Evolutionary conservation across 2,797 vertebrate species (phyloP).

Genomic region (Enteromius anoplus): DNA sequence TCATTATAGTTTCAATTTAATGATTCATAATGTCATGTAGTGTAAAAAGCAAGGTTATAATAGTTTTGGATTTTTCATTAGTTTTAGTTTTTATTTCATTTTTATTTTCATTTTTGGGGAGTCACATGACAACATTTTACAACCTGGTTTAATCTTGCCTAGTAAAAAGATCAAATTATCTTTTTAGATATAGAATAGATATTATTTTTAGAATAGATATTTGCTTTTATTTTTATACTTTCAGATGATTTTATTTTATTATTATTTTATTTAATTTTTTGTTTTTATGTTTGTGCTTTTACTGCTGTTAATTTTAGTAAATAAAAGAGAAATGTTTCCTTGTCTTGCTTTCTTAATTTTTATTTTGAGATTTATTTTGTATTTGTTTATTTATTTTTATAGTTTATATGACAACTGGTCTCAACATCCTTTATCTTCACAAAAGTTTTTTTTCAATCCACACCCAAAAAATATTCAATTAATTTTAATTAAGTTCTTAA

Average conservation of each 20-base stretch:
- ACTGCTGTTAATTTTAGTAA: neutral
- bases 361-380: neutral
- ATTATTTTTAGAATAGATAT: neutral
- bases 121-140: neutral
- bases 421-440: neutral
- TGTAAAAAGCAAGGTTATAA: no score
- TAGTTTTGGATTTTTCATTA: no score
- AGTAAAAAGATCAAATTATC: neutral
- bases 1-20: neutral
- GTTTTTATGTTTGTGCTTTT: neutral
- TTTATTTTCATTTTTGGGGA: no score
- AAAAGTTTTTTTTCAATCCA: neutral
- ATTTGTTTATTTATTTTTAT: no score
- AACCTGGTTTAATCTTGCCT: neutral
- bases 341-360: neutral
- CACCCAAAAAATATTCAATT: neutral
- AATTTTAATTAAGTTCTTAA: neutral
- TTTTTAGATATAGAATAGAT: no score
- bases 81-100: no score
- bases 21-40: neutral
- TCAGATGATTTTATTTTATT: no score
- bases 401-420: no score
- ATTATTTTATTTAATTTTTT: neutral
- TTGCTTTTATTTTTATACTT: neutral
- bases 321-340: neutral